These are phyloP conservation scores for Drosophila hydei DNA, from an alignment of 1,140 invertebrate genomes.

Conservation along the genomic window DNA sequence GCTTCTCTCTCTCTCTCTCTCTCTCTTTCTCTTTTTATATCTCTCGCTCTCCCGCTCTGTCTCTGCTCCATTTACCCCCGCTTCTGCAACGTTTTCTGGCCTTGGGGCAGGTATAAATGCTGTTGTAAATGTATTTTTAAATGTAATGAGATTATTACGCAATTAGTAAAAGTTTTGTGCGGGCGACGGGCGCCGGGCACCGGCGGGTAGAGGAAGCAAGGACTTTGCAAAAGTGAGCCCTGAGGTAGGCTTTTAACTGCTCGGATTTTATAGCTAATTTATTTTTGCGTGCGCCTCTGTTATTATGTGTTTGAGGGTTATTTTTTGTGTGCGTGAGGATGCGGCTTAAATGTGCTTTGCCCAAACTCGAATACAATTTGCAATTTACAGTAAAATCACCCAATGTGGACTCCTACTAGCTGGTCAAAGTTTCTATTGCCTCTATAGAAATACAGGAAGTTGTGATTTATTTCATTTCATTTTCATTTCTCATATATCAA, in stretches of 20 bases:
- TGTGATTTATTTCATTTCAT: no score
- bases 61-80: no score
- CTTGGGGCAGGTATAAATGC: slow-evolving; percentile 76
- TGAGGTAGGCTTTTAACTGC: slow-evolving; percentile 69
- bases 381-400: slow-evolving; percentile 4
- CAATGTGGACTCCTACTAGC: background rate
- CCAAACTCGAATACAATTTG: background rate
- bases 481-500: background rate
- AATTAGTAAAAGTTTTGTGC: slow-evolving; percentile 76
- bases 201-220: background rate
- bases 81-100: slow-evolving; percentile 43
- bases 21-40: background rate
- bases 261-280: slow-evolving; percentile 75
- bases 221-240: slow-evolving; percentile 25
- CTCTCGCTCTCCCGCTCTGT: background rate
- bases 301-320: slow-evolving; percentile 44
- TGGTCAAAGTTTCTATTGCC: no score
- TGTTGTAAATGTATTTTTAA: slow-evolving; percentile 82
- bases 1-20: background rate
- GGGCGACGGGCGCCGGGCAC: slow-evolving; percentile 3
- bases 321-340: background rate
- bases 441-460: no score
- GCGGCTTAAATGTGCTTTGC: background rate
- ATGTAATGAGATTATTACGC: slow-evolving; percentile 82
- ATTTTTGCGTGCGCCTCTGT: slow-evolving; percentile 50